Evolutionary conservation across 2,797 vertebrate genomes (phyloP).

Genomic region (Aratinga solstitialis): DNA sequence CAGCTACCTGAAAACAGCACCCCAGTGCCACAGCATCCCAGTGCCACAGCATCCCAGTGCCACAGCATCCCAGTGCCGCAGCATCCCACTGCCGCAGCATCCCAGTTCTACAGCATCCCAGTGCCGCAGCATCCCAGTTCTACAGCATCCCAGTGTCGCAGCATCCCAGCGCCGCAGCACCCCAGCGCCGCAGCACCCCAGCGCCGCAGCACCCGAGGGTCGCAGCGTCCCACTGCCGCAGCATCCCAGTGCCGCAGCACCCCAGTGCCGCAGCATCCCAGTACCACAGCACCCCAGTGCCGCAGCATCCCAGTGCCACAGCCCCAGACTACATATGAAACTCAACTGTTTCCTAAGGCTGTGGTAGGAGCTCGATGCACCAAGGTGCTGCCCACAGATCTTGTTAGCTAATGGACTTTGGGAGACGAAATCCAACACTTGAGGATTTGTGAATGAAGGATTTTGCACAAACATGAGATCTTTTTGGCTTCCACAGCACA

Average conservation of each 20-base stretch:
- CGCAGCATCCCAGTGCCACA: accelerated
- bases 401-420: conserved; percentile 48
- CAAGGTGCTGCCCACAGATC: background rate
- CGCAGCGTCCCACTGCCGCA: background rate
- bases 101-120: no score
- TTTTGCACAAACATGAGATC: conserved; percentile 41
- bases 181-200: accelerated
- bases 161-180: no score
- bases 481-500: background rate
- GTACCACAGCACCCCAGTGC: accelerated
- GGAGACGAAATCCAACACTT: background rate
- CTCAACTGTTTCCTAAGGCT: background rate
- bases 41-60: no score
- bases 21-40: accelerated
- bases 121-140: accelerated
- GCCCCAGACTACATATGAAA: background rate
- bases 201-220: no score
- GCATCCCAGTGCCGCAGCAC: no score
- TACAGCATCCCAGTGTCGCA: accelerated
- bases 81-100: no score
- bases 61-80: accelerated
- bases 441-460: conserved; percentile 48
- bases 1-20: background rate
- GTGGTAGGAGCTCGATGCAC: accelerated
- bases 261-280: no score